Evolutionary conservation across 2,888 invertebrate species (phyloP), one percentile per base, ranked within the genome.

Genomic region (Thyatira batis): DNA sequence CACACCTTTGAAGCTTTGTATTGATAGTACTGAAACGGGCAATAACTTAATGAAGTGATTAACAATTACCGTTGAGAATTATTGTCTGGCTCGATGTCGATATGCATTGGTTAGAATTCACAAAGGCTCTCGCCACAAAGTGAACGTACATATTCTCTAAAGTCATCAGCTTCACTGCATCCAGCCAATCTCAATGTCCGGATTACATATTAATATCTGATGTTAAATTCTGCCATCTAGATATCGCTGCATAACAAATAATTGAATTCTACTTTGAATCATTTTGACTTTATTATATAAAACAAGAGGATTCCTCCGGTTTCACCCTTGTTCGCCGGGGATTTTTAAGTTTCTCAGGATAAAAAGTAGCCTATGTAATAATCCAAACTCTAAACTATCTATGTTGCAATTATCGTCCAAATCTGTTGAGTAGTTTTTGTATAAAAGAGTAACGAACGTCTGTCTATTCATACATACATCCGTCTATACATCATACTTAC

Each of bases 51-150:
- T 39, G 3, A 39, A 13, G 17, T 2, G 8, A 39, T 17, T 17
- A 39, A n/a, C 39, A 17, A 17, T 8, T 39, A 39, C 39, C 17
- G 17, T 39, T n/a, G 8, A 17, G 17, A 2, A 39, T 17, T 13
- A 39, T 17, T 2, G 8, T 39, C 1, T 39, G 17, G 17, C 17
- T 39, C 13, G 39, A 39, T 17, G 8, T 17, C n/a, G 3, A 13
- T 23, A n/a, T 33, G 33, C 13, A 33, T 25, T 50, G 43, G 50
- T 50, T 46, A n/a, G 45, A 39, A 50, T 54, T 51, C 54, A 54
- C 50, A 55, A 54, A 54, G 50, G 54, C n/a, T 48, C 50, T 43
- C 43, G 48, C 43, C 46, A 39, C 30, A 25, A 48, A 48, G 17
- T 48, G 46, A 25, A 33, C 27, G 43, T 23, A 21, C 13, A 33